Conservation (phyloP, 1,140 invertebrate species). For the Papilio dardanus region DNA sequence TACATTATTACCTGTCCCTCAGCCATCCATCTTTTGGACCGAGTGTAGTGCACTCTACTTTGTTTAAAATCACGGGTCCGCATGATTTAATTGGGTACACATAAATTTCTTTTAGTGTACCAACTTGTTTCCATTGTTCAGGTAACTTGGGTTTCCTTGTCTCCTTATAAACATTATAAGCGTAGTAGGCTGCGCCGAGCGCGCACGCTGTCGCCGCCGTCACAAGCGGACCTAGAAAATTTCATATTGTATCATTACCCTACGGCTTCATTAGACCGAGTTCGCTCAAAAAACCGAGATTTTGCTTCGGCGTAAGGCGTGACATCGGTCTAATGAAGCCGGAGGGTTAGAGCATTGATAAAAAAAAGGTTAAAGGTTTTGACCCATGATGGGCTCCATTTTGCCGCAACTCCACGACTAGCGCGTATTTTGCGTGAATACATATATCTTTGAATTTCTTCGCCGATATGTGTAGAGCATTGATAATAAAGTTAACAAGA, state of each 20-base stretch:
- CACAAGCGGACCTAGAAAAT: slow-evolving; percentile 49
- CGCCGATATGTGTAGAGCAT: no score
- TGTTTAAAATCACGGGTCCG: slow-evolving; percentile 67
- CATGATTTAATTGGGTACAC: slow-evolving; percentile 83
- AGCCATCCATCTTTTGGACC: slow-evolving; percentile 82
- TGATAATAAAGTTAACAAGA: not conserved
- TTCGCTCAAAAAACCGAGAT: no score
- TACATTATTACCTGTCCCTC: slow-evolving; percentile 79
- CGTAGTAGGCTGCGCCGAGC: slow-evolving; percentile 56
- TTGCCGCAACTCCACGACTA: no score
- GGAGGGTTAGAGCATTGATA: no score
- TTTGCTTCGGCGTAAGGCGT: no score
- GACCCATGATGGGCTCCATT: no score
- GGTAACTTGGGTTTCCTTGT: slow-evolving; percentile 57
- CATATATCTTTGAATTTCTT: not conserved
- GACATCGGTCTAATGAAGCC: no score
- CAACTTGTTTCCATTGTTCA: slow-evolving; percentile 73
- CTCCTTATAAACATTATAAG: slow-evolving; percentile 55
- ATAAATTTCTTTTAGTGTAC: slow-evolving; percentile 80
- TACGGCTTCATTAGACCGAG: no score
- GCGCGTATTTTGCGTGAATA: no score
- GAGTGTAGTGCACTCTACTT: slow-evolving; percentile 78
- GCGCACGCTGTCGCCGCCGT: slow-evolving; percentile 56
- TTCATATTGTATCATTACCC: not conserved
- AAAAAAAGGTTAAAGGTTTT: no score